These are phyloP conservation scores for Dryomyza anilis DNA, from an alignment of 2,888 invertebrate genomes.

Conservation along the genomic window DNA sequence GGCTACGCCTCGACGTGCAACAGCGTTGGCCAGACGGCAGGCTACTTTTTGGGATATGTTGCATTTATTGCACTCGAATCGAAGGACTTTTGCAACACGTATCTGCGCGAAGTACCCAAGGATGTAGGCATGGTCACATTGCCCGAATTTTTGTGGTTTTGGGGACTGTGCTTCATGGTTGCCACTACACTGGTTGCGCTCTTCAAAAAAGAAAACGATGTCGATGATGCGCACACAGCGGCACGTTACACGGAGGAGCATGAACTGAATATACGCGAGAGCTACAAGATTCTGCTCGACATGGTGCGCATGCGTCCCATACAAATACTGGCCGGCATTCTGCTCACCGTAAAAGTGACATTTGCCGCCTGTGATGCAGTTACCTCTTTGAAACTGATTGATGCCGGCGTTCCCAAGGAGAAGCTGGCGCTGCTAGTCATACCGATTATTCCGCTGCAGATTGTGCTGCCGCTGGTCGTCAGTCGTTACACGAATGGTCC, in stretches of 20 bases:
- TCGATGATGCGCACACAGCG: conserved; percentile 54
- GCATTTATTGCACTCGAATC: conserved; percentile 96
- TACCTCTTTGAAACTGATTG: conserved; percentile 91
- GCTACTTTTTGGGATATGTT: conserved; percentile 95
- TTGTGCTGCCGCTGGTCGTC: conserved; percentile 83
- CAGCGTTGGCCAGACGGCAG: conserved; percentile 97
- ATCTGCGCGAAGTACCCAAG: conserved; percentile 75
- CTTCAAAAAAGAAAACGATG: conserved; percentile 79
- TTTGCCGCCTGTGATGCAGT: conserved; percentile 96
- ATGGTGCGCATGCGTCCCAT: conserved; percentile 86
- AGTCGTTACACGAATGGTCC: conserved; percentile 82
- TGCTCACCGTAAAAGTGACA: conserved; percentile 90
- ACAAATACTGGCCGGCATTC: conserved; percentile 74
- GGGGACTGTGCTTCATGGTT: conserved; percentile 90
- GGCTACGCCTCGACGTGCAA: conserved; percentile 99
- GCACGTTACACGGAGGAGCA: conserved; percentile 52
- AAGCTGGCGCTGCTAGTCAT: conserved; percentile 90
- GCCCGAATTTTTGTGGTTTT: conserved; percentile 88
- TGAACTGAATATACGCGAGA: conserved; percentile 67
- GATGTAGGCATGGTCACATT: conserved; percentile 75
- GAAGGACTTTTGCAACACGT: conserved; percentile 92
- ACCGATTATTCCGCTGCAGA: conserved; percentile 92
- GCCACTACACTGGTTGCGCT: conserved; percentile 89
- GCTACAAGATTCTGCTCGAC: conserved; percentile 81
- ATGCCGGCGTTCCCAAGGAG: conserved; percentile 95